Evolutionary conservation across 1,140 invertebrate species (phyloP).

Genomic region (Kradibia gibbosae): DNA sequence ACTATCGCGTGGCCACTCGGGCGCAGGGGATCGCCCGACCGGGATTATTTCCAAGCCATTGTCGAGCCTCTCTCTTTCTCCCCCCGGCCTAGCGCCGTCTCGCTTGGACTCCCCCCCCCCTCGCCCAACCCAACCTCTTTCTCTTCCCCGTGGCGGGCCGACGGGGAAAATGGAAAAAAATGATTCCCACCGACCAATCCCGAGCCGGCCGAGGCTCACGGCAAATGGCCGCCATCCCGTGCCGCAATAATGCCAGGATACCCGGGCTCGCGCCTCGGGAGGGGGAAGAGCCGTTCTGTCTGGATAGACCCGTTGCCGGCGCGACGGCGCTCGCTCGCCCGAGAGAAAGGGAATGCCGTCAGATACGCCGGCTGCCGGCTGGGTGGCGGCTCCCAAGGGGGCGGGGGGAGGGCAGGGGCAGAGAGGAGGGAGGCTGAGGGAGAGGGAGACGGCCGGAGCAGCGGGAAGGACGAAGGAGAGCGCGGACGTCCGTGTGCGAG

Average conservation of each 20-base stretch:
- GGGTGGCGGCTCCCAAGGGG: too few relatives aligned
- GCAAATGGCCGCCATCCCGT: conserved; percentile 40
- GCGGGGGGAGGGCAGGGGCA: not conserved
- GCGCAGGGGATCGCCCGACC: conserved; percentile 66
- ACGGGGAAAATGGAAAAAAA: conserved; percentile 23
- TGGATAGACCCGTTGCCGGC: conserved; percentile 58
- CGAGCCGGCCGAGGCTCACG: not conserved
- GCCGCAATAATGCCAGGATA: conserved; percentile 54
- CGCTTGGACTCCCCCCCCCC: not conserved
- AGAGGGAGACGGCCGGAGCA: not conserved
- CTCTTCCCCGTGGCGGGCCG: not conserved
- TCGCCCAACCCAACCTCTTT: not conserved
- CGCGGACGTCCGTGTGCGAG: not conserved
- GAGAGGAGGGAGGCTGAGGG: not conserved
- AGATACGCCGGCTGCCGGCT: not conserved
- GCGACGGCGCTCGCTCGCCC: not conserved
- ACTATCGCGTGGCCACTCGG: conserved; percentile 62
- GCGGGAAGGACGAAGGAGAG: not conserved
- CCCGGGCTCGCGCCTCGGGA: conserved; percentile 5
- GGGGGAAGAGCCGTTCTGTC: conserved; percentile 21
- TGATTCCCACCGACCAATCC: conserved; percentile 19
- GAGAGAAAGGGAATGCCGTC: not conserved
- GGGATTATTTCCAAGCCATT: conserved; percentile 55
- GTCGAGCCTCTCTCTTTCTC: conserved; percentile 38
- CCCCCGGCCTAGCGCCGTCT: conserved; percentile 48